Percentiles rank a stretch among this genome's conserved stretches.
phyloP scores from a whole-genome alignment of 2,888 invertebrate species.

The Adela reaumurella region DNA sequence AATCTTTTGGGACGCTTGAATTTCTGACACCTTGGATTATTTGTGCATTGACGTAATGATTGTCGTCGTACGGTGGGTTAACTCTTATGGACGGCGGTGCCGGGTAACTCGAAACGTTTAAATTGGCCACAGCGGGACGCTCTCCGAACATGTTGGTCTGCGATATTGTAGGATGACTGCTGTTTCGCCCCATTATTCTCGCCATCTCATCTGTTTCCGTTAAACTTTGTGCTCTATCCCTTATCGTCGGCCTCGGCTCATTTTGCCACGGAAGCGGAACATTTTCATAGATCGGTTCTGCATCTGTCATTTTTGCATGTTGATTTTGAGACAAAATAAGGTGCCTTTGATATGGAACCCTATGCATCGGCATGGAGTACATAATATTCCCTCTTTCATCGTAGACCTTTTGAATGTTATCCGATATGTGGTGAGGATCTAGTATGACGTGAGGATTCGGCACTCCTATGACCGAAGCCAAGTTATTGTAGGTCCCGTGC shows the following conservation, averaged over 20 bases:
- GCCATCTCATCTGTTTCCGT: slow-evolving; percentile 67
- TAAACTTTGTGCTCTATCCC: slow-evolving; percentile 63
- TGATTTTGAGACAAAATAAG: slow-evolving; percentile 50
- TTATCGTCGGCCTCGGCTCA: slow-evolving; percentile 23
- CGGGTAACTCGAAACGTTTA: slow-evolving; percentile 18
- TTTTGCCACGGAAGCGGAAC: slow-evolving; percentile 68
- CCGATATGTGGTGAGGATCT: slow-evolving; percentile 54
- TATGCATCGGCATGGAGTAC: slow-evolving; percentile 58
- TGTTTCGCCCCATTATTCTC: slow-evolving; percentile 37
- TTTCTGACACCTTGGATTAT: slow-evolving; percentile 41
- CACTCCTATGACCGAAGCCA: slow-evolving; percentile 57
- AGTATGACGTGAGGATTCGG: slow-evolving; percentile 51
- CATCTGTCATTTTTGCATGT: slow-evolving; percentile 28
- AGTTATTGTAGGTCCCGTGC: slow-evolving; percentile 71
- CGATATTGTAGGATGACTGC: slow-evolving; percentile 24
- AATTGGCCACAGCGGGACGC: slow-evolving; percentile 15
- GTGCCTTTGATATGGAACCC: slow-evolving; percentile 40
- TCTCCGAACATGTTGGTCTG: slow-evolving; percentile 24
- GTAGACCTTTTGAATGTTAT: slow-evolving; percentile 59
- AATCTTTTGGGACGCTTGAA: slow-evolving; percentile 33
- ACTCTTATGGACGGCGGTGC: slow-evolving; percentile 12
- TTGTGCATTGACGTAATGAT: slow-evolving; percentile 46
- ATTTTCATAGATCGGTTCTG: slow-evolving; percentile 80
- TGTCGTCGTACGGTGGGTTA: slow-evolving; percentile 23
- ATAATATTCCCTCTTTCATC: slow-evolving; percentile 62